Evolutionary conservation across 1,140 invertebrate genomes (phyloP).

Genomic region (silkworm (Bombyx mori)): DNA sequence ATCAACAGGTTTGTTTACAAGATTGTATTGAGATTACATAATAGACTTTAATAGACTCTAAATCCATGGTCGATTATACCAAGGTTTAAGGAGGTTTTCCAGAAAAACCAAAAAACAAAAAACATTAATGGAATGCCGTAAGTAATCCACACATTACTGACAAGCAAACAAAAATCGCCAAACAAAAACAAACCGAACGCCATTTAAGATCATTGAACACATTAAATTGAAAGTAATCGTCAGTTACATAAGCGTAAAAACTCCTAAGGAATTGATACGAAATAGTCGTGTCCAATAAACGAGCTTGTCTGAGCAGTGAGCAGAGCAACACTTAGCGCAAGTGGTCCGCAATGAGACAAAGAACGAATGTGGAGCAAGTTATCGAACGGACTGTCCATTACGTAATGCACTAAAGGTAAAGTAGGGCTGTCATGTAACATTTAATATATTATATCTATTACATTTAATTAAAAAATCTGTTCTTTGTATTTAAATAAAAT

Average conservation of each 20-base stretch:
- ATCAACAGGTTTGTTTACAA: too few species aligned
- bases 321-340: constrained; percentile 9
- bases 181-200: too few species aligned
- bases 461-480: constrained; percentile 9
- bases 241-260: constrained; percentile 1
- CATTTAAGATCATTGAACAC: too few species aligned
- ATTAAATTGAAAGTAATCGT: neutral
- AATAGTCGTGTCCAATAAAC: constrained; percentile 7
- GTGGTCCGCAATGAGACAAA: constrained; percentile 25
- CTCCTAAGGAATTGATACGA: constrained; percentile 1
- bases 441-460: constrained; percentile 16
- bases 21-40: too few species aligned
- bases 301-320: constrained; percentile 7
- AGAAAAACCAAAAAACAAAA: too few species aligned
- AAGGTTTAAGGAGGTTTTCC: too few species aligned
- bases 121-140: too few species aligned
- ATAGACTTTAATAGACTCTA: too few species aligned
- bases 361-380: constrained; percentile 55
- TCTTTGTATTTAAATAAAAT: too few species aligned
- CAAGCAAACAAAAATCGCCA: too few species aligned
- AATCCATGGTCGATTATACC: too few species aligned
- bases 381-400: constrained; percentile 40
- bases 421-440: constrained; percentile 23
- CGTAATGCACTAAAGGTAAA: constrained; percentile 22
- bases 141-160: too few species aligned